phyloP scores from a whole-genome alignment of 2,888 invertebrate genomes.

The Ochropleura plecta region DNA sequence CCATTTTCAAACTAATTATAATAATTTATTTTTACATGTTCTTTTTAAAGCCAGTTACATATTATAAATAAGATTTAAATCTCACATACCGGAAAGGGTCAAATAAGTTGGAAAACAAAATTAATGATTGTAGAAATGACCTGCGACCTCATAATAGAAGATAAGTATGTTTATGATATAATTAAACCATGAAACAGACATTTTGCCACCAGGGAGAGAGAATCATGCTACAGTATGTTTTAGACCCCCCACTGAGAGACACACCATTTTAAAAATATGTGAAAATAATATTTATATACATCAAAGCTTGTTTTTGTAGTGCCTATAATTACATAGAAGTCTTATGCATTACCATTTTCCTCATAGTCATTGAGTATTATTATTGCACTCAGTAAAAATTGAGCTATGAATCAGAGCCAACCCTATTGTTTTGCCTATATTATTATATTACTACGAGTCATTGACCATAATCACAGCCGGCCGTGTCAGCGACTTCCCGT shows the following conservation, averaged over 20 bases:
- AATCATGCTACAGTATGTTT: background rate
- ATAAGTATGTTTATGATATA: constrained; percentile 2
- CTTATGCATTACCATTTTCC: constrained; percentile 35
- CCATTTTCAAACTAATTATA: no score
- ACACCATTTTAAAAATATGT: background rate
- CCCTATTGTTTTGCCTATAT: constrained; percentile 76
- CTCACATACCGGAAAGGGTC: constrained; percentile 18
- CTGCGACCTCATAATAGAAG: constrained; percentile 46
- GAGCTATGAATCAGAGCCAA: constrained; percentile 62
- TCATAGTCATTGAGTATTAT: constrained; percentile 28
- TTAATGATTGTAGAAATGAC: constrained; percentile 35
- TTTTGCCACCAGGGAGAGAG: constrained; percentile 23
- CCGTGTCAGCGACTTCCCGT: constrained; percentile 84
- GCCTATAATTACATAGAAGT: constrained; percentile 49
- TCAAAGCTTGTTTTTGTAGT: constrained; percentile 29
- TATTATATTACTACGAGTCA: constrained; percentile 80
- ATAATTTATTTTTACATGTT: background rate
- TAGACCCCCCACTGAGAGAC: constrained; percentile 58
- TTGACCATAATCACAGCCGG: constrained; percentile 81
- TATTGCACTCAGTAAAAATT: background rate
- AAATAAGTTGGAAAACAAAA: constrained; percentile 24
- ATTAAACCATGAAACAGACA: background rate
- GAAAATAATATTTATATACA: background rate
- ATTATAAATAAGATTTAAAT: constrained; percentile 1
- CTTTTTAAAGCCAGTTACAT: background rate